Evolutionary conservation across 2,888 invertebrate genomes (phyloP), one percentile per base, ranked within the genome.

Genomic region (Acleris laterana): DNA sequence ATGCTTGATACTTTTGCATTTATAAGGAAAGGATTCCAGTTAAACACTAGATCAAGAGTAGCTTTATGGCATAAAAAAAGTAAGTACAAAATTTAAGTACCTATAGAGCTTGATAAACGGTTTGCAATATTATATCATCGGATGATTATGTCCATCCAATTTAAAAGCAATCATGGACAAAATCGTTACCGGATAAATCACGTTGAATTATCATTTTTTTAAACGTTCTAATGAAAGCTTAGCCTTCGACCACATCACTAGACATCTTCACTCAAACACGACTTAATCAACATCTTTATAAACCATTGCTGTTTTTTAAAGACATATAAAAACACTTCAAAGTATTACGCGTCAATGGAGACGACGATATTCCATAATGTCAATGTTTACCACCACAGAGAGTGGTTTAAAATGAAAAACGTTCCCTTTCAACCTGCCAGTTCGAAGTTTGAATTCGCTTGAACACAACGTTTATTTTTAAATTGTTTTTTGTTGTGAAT

Each of bases 401-500:
- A 74, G 71, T 52, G 68, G 76, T 81, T 83, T 85, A 86, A 74
- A 86, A 83, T 76, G 78, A 79, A 81, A 81, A 82, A 76, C 76
- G 68, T 69, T 71, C 70, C 67, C 71, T 70, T 69, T 63, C 59
- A 68, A 68, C 74, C 78, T 71, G 82, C 80, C 87, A 87, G 87
- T 87, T 72, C 72, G 73, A 75, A 74, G 76, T 76, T 73, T 72
- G 74, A 75, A 65, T 62, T 72, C 55, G 51, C 22, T 62, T 63
- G 42, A 42, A 56, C 60, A 52, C 63, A 32, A 68, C 56, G 50
- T 67, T 69, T 58, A 61, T 38, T 69, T 69, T 67, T 68, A 48
- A 55, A 59, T 61, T 59, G 42, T 50, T 13, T 55, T 59, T 63
- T 62, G 16, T 44, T 17, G 48, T 50, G 59, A 42, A 59, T 53